These are phyloP conservation scores for Alethe castanea DNA, from an alignment of 2,113 vertebrate genomes.

Conservation along the genomic window DNA sequence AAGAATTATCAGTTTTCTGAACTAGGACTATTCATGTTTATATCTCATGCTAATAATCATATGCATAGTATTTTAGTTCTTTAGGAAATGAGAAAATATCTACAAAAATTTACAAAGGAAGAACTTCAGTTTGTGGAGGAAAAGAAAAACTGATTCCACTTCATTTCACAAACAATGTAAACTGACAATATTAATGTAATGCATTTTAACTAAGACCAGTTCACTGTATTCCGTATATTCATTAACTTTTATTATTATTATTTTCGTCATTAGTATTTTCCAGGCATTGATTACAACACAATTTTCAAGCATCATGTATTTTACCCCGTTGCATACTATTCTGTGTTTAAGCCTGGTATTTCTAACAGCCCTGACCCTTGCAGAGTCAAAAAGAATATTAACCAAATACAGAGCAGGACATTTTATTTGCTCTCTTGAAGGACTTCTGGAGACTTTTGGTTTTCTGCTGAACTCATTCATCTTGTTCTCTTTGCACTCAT, in stretches of 20 bases:
- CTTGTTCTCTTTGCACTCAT: background rate
- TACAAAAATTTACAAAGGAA: background rate
- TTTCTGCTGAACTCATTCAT: background rate
- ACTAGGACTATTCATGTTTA: background rate
- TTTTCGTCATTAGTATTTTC: background rate
- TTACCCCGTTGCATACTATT: background rate
- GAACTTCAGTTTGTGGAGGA: background rate
- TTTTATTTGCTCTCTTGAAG: background rate
- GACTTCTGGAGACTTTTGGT: background rate
- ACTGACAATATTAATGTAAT: background rate
- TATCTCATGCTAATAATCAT: background rate
- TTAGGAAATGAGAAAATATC: background rate
- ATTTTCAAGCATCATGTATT: background rate
- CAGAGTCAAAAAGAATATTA: background rate
- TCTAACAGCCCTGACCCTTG: background rate
- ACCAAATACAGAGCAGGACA: background rate
- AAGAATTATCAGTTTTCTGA: constrained; percentile 19
- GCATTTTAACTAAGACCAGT: background rate
- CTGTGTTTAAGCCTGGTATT: background rate
- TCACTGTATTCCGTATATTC: background rate
- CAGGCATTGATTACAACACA: background rate
- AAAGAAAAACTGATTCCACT: background rate
- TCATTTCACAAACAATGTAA: background rate
- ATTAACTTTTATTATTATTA: background rate
- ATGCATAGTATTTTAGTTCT: background rate